Evolutionary conservation across 2,888 invertebrate species (phyloP).

Genomic region (Exocentrus adspersus): DNA sequence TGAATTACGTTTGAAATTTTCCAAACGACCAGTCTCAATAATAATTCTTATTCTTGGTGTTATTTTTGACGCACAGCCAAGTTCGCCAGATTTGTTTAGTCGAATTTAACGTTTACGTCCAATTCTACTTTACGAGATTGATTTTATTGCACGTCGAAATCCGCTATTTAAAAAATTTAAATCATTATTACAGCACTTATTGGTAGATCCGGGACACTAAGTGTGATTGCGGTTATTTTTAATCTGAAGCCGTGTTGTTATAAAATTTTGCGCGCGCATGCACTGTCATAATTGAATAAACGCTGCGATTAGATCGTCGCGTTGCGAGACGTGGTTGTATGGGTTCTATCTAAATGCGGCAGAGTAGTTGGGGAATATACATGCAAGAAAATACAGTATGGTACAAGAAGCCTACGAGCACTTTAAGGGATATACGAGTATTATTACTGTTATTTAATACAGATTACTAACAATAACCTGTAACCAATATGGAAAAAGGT

Average conservation of each 20-base stretch:
- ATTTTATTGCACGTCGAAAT: constrained; percentile 1
- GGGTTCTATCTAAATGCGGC: no score
- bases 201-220: constrained; percentile 10
- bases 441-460: no score
- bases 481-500: no score
- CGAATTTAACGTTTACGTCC: neutral
- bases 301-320: neutral
- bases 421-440: no score
- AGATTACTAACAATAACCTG: no score
- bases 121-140: neutral
- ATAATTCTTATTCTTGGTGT: neutral
- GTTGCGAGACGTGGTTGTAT: neutral
- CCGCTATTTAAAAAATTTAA: neutral
- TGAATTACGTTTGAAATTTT: neutral
- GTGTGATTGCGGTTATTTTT: constrained; percentile 12
- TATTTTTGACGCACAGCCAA: neutral
- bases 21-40: neutral
- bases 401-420: no score
- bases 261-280: neutral
- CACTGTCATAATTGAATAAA: constrained; percentile 11
- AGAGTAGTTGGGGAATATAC: no score
- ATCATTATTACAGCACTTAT: neutral
- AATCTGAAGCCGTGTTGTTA: neutral
- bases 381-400: no score
- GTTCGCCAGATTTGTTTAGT: neutral